Evolutionary conservation across 2,113 vertebrate species (phyloP).

Genomic region (Gavialis gangeticus): DNA sequence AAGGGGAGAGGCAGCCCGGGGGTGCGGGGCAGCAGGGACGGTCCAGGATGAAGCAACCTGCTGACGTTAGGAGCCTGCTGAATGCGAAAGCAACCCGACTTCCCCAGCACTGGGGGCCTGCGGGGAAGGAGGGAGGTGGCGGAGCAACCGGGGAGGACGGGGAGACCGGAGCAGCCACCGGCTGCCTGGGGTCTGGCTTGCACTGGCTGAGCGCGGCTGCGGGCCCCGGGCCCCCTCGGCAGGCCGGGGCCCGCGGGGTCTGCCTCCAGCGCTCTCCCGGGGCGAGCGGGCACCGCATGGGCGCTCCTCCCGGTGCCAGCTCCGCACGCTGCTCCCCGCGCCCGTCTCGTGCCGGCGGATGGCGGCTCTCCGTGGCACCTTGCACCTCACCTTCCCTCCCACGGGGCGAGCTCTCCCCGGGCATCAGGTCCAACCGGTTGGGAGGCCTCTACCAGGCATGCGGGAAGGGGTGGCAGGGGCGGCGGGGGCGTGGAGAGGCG

Average conservation of each 20-base stretch:
- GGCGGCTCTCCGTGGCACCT: neutral
- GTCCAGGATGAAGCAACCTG: neutral
- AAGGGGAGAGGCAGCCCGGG: neutral
- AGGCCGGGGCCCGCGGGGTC: no score
- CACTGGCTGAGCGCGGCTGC: no score
- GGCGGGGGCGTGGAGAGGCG: neutral
- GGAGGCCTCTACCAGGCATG: neutral
- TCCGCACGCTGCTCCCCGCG: neutral
- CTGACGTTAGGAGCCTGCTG: neutral
- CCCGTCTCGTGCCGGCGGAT: neutral
- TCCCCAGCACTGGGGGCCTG: neutral
- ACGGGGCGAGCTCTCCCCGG: neutral
- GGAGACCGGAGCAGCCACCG: no score
- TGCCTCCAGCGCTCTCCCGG: no score
- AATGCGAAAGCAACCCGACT: neutral
- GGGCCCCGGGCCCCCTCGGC: no score
- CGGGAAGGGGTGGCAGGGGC: no score
- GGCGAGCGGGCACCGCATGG: no score
- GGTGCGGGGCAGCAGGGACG: neutral
- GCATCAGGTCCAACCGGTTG: constrained; percentile 64
- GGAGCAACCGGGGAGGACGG: no score
- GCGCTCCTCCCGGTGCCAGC: neutral
- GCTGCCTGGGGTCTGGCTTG: no score
- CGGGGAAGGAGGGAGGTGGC: neutral
- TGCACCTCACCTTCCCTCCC: neutral